Evolutionary conservation across 2,888 invertebrate species (phyloP).

Genomic region (Seladonia tumulorum): DNA sequence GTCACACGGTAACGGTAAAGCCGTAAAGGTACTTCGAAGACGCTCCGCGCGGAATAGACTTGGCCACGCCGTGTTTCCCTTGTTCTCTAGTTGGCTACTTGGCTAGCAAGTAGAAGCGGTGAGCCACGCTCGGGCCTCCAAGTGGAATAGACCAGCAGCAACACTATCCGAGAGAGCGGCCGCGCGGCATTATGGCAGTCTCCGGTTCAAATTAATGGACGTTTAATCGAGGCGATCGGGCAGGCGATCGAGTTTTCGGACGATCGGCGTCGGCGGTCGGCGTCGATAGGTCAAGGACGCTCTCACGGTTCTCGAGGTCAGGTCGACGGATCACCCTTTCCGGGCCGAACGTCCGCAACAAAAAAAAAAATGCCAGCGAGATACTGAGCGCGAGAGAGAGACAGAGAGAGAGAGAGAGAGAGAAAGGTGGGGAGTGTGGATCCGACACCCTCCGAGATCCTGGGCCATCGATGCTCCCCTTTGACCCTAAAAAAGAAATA

Average conservation of each 20-base stretch:
- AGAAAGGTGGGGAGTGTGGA: constrained; percentile 42
- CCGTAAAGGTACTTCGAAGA: background rate
- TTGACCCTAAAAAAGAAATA: constrained; percentile 74
- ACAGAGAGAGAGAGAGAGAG: constrained; percentile 26
- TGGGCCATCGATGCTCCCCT: constrained; percentile 74
- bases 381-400: background rate
- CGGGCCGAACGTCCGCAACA: constrained; percentile 79
- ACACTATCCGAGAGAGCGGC: background rate
- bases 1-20: background rate
- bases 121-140: background rate
- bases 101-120: background rate
- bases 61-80: background rate
- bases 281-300: constrained; percentile 84
- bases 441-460: constrained; percentile 67
- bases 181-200: background rate
- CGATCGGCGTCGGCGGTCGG: constrained; percentile 75
- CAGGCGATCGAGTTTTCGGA: constrained; percentile 64
- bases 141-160: background rate
- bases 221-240: background rate
- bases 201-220: background rate
- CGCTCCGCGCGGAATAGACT: background rate
- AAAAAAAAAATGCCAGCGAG: constrained; percentile 51
- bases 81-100: background rate
- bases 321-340: constrained; percentile 84
- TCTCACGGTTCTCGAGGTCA: constrained; percentile 81